Percentiles rank a stretch among this genome's conserved stretches.
These are phyloP conservation scores for Rhopalosiphum maidis DNA, from an alignment of 1,140 invertebrate species.

Conservation along the genomic window DNA sequence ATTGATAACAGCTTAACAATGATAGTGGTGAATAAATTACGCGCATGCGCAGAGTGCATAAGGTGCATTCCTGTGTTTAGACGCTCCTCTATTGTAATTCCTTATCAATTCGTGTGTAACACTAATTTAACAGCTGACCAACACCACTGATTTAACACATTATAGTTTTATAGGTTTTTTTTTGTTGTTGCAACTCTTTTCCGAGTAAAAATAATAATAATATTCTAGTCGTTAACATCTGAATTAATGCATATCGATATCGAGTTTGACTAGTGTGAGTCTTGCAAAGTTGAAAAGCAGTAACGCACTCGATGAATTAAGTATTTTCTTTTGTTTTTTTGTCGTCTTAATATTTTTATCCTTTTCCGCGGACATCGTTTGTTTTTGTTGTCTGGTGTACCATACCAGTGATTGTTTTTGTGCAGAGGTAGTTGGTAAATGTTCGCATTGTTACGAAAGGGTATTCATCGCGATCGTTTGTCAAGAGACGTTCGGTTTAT, in stretches of 20 bases:
- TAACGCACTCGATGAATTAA: background rate
- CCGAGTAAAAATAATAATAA: background rate
- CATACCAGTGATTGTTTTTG: background rate
- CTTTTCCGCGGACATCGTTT: background rate
- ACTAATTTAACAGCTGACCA: conserved; percentile 11
- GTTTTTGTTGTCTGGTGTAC: background rate
- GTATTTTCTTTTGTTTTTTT: background rate
- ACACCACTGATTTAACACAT: background rate
- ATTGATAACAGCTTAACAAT: too few species aligned
- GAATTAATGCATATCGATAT: background rate
- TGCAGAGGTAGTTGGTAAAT: background rate
- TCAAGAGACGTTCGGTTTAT: conserved; percentile 11
- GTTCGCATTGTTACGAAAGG: background rate
- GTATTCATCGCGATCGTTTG: background rate
- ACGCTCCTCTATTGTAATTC: too few species aligned
- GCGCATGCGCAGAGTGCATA: too few species aligned
- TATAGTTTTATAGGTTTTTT: background rate
- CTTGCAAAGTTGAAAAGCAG: too few species aligned
- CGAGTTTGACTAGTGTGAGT: background rate
- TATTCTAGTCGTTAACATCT: background rate
- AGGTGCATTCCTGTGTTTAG: too few species aligned
- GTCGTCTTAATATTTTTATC: background rate
- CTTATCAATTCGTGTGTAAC: background rate
- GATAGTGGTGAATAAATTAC: too few species aligned
- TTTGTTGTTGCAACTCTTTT: background rate